Base-by-base conservation (phyloP, 2,113 vertebrate genomes). In the Nothobranchius kuhntae region DNA sequence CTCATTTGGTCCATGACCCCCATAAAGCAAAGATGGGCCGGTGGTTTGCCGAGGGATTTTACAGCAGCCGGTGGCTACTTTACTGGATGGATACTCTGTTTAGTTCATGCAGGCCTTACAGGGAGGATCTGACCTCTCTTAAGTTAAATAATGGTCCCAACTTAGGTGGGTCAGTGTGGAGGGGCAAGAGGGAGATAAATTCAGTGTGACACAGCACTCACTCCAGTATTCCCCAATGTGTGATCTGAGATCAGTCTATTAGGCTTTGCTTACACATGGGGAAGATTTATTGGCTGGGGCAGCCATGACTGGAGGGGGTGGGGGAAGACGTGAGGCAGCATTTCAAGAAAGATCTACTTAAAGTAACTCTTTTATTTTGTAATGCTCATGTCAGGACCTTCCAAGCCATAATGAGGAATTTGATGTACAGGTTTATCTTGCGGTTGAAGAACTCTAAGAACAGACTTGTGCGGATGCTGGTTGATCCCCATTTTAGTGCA, bases 181-280 rank as follows among this genome's bases (percentile, higher is more conserved):
- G 73, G 88, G 81, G 75, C 65, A 76, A 76, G 68, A 24, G 74
- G 76, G 61, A 89, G 86, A 90, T 85, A 88, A 87, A 90, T 92
- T 85, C 82, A 50, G 66, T 82, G 86, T 89, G 89, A 90, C 90
- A 87, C 78, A 74, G 75, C 67, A 74, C 83, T 84, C 86, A 80
- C 78, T 89, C 73, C 77, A 75, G 81, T 60, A 59, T 87, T 76
- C 88, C 83, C 86, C 44, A 40, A 86, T 71, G 86, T 91, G 90
- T 76, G 75, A 91, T 88, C 77, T 85, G 84, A 86, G 84, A 89
- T 83, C 78, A 80, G 83, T 86, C 89, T 86, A 89, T 87, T 82
- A 89, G 53, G 68, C 83, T 78, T 85, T 89, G 86, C 83, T 89
- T 89, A 90, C 88, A 89, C 86, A 84, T 77, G 63, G 73, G 63